Percentiles rank a stretch among this genome's conserved stretches.
These are phyloP conservation scores for Oasisia sp. DNA, from an alignment of 2,888 invertebrate genomes.

Conservation along the genomic window DNA sequence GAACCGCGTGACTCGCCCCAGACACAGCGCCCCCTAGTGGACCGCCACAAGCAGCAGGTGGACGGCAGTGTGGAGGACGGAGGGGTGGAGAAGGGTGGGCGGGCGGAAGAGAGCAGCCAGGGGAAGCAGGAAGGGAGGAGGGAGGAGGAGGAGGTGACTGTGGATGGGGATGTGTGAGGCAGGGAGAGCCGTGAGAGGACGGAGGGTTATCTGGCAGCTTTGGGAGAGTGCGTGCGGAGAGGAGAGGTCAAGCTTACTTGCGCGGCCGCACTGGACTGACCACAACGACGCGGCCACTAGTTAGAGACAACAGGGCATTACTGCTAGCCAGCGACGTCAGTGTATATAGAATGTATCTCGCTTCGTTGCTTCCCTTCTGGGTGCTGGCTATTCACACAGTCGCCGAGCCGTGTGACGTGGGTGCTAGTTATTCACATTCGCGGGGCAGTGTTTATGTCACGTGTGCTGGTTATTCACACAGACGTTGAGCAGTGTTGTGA, in stretches of 20 bases:
- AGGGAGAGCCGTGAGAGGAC: background rate
- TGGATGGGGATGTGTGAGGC: background rate
- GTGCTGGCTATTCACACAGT: background rate
- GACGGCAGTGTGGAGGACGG: background rate
- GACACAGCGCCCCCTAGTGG: background rate
- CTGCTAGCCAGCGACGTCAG: background rate
- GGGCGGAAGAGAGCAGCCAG: background rate
- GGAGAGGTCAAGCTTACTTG: background rate
- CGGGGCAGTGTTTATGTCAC: too few species aligned
- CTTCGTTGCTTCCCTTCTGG: background rate
- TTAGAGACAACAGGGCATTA: conserved; percentile 3
- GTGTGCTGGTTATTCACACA: too few species aligned
- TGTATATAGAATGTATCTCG: background rate
- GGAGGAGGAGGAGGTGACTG: background rate
- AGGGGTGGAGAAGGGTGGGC: background rate
- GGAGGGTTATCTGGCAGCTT: background rate
- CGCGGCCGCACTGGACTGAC: background rate
- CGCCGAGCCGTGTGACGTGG: background rate
- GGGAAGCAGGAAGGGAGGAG: background rate
- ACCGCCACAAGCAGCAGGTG: background rate
- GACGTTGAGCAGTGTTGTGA: background rate
- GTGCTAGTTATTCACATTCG: too few species aligned
- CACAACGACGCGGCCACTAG: background rate
- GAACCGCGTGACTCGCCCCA: background rate
- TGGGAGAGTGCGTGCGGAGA: background rate